These are phyloP conservation scores for Eubasilissa regina DNA, from an alignment of 1,140 invertebrate species.

Conservation along the genomic window DNA sequence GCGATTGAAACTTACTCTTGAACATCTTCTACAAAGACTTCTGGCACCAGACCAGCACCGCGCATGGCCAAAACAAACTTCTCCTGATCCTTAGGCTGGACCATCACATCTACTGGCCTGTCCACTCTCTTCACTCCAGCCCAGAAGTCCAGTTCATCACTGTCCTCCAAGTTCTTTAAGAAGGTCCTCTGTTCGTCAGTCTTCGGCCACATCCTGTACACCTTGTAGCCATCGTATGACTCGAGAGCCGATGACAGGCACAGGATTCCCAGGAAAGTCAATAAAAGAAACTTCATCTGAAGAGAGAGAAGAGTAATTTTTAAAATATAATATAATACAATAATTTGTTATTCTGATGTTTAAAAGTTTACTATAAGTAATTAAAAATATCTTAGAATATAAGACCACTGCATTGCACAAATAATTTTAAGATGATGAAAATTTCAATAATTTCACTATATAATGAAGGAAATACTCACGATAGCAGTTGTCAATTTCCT, in stretches of 20 bases:
- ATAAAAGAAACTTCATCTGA: conserved; percentile 48
- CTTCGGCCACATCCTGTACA: conserved; percentile 49
- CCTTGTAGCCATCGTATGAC: conserved; percentile 51
- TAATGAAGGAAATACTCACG: too few relatives aligned
- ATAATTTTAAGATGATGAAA: too few relatives aligned
- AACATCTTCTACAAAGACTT: conserved; percentile 64
- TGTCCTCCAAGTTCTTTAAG: conserved; percentile 35
- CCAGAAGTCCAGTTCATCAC: conserved; percentile 56
- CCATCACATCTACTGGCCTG: conserved; percentile 63
- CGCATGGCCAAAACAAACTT: conserved; percentile 60
- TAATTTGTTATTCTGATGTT: too few relatives aligned
- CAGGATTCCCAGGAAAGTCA: conserved; percentile 33
- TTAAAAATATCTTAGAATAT: too few relatives aligned
- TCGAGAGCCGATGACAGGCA: conserved; percentile 14
- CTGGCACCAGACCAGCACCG: conserved; percentile 50
- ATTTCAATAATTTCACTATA: too few relatives aligned
- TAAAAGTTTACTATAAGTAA: too few relatives aligned
- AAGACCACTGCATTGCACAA: too few relatives aligned
- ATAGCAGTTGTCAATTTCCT: too few relatives aligned
- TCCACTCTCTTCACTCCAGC: conserved; percentile 5
- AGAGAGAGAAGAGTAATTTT: neutral
- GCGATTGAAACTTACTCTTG: conserved; percentile 63
- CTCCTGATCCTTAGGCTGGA: conserved; percentile 61
- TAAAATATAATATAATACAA: too few relatives aligned
- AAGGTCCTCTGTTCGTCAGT: conserved; percentile 49